Evolutionary conservation across 1,140 invertebrate genomes (phyloP).

Genomic region (Chrysomallon squamiferum): DNA sequence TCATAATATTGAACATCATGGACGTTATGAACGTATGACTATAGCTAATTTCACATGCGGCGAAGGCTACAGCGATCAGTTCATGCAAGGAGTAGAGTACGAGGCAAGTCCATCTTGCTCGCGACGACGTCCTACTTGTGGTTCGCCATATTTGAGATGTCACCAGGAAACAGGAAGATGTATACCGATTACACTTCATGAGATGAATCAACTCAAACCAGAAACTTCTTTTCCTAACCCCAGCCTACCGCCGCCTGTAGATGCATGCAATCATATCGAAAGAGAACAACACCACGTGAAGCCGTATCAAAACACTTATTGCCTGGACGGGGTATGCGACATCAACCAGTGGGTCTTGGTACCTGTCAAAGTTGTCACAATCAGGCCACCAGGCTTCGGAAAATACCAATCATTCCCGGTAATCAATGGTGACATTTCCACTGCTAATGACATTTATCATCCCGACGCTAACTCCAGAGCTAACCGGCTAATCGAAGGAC

Average conservation of each 20-base stretch:
- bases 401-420: slow-evolving; percentile 44
- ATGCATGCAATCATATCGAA: no score
- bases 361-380: slow-evolving; percentile 45
- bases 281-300: slow-evolving; percentile 1
- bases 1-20: neutral
- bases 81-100: slow-evolving; percentile 45
- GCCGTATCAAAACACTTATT: slow-evolving; percentile 43
- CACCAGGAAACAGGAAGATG: neutral
- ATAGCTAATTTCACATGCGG: slow-evolving; percentile 29
- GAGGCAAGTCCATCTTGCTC: slow-evolving; percentile 44
- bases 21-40: neutral
- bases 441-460: slow-evolving; percentile 38
- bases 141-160: slow-evolving; percentile 25
- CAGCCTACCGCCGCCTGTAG: no score
- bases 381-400: slow-evolving; percentile 37
- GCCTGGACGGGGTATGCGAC: slow-evolving; percentile 43
- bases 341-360: slow-evolving; percentile 47
- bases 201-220: neutral
- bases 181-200: slow-evolving; percentile 10
- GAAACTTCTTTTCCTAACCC: neutral
- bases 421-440: slow-evolving; percentile 29
- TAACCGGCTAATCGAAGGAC: neutral
- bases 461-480: slow-evolving; percentile 17
- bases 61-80: slow-evolving; percentile 37
- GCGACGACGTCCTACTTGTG: slow-evolving; percentile 32